Evolutionary conservation across 2,113 vertebrate genomes (phyloP).

Genomic region (Catagonus wagneri): DNA sequence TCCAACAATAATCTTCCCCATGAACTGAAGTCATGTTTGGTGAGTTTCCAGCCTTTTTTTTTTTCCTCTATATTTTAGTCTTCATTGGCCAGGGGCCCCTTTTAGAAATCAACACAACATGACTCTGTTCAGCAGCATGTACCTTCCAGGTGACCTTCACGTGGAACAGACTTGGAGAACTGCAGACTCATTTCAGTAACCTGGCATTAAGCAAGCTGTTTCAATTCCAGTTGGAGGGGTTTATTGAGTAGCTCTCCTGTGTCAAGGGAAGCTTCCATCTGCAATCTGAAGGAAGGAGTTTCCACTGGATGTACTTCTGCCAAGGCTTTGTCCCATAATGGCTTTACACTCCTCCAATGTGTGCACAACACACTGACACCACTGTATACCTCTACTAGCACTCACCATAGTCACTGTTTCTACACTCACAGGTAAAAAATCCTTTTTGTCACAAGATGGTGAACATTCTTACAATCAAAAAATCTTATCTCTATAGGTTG

Average conservation of each 20-base stretch:
- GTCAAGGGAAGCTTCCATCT: neutral
- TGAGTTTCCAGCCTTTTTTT: neutral
- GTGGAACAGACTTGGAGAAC: neutral
- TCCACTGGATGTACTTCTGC: neutral
- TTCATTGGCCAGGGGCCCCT: neutral
- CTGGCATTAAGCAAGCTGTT: neutral
- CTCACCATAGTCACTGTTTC: neutral
- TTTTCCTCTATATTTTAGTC: neutral
- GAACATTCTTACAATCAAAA: neutral
- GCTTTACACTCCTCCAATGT: neutral
- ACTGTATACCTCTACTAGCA: neutral
- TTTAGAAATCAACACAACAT: neutral
- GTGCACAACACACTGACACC: too few relatives aligned
- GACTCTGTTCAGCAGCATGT: neutral
- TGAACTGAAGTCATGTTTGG: neutral
- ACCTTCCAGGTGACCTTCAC: neutral
- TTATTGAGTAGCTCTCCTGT: neutral
- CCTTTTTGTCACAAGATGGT: neutral
- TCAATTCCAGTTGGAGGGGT: neutral
- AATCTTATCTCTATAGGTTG: neutral
- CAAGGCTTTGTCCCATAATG: neutral
- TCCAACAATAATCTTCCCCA: neutral
- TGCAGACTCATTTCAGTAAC: neutral
- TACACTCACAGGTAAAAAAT: neutral
- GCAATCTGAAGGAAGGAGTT: neutral